phyloP scores from a whole-genome alignment of 1,140 invertebrate genomes.

The Anagrus nilaparvatae region DNA sequence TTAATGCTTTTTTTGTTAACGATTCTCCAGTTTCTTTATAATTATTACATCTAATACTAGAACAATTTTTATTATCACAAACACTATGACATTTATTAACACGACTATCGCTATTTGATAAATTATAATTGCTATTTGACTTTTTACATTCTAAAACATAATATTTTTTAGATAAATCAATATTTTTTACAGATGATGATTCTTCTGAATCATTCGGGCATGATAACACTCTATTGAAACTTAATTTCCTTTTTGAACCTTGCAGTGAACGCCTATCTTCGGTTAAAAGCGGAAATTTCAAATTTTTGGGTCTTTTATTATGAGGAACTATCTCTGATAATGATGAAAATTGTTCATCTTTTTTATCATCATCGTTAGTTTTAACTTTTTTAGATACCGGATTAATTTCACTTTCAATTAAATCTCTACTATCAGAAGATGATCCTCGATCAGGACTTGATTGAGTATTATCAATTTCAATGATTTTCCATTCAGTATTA shows the following conservation, averaged over 20 bases:
- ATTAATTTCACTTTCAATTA: background rate
- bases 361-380: background rate
- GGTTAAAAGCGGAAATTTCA: conserved; percentile 12
- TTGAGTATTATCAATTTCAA: no score
- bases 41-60: no score
- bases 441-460: no score
- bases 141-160: conserved; percentile 19
- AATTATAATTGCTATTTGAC: conserved; percentile 12
- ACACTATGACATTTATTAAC: no score
- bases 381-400: background rate
- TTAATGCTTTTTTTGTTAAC: conserved; percentile 4
- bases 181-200: conserved; percentile 15
- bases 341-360: background rate
- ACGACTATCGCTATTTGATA: no score
- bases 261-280: conserved; percentile 22
- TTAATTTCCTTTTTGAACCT: conserved; percentile 17
- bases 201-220: no score
- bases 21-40: conserved; percentile 16
- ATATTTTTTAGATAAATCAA: conserved; percentile 20
- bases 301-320: no score
- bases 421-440: no score
- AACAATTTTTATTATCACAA: no score
- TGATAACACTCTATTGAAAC: no score
- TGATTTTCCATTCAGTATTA: no score
- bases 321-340: no score